These are phyloP conservation scores for Gasterosteus aculeatus DNA, from an alignment of 2,113 vertebrate species.

Conservation along the genomic window DNA sequence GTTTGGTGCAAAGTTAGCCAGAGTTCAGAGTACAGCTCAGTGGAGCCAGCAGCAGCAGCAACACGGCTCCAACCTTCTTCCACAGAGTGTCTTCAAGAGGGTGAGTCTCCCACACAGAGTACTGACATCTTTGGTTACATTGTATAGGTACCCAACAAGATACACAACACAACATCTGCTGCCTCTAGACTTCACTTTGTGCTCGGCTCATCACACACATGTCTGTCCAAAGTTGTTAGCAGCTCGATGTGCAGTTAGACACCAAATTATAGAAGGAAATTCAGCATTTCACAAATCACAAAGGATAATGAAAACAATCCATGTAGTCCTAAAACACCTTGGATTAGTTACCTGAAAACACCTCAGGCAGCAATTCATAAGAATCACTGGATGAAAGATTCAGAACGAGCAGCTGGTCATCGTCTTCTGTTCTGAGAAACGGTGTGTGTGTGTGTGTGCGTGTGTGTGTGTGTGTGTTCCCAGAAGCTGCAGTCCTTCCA, in stretches of 20 bases:
- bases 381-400: background rate
- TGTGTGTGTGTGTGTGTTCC: constrained; percentile 18
- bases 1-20: constrained; percentile 90
- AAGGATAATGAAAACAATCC: background rate
- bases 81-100: constrained; percentile 89
- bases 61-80: constrained; percentile 70
- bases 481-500: constrained; percentile 74
- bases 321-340: background rate
- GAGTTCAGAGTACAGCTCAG: constrained; percentile 81
- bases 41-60: constrained; percentile 70
- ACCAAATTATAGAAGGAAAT: background rate
- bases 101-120: constrained; percentile 72
- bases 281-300: background rate
- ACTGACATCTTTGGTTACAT: background rate
- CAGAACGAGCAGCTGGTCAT: background rate
- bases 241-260: background rate
- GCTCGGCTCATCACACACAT: background rate
- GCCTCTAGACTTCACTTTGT: background rate
- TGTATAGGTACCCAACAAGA: background rate
- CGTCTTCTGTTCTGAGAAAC: background rate
- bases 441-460: background rate
- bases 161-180: background rate
- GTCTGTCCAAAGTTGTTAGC: background rate
- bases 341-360: background rate
- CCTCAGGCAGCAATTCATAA: background rate